Conservation (phyloP, 2,888 invertebrate genomes). For the Sisyra terminalis region DNA sequence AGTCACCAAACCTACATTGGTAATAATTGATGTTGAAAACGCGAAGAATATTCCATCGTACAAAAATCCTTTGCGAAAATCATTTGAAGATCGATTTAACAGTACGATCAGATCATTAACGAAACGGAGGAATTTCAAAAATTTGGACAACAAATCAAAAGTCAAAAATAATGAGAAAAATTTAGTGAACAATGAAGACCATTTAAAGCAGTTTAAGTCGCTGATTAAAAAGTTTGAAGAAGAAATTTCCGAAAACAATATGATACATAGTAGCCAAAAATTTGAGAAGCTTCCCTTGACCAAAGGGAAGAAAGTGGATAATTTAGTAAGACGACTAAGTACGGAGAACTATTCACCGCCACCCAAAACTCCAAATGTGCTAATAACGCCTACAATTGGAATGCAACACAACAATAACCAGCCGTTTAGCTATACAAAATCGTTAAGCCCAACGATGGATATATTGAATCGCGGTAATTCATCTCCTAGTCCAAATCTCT, state of each 20-base stretch:
- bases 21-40: constrained; percentile 26
- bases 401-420: constrained; percentile 54
- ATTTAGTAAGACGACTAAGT: constrained; percentile 57
- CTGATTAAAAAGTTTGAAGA: constrained; percentile 9
- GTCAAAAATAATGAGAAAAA: constrained; percentile 1
- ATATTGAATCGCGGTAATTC: not conserved
- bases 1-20: constrained; percentile 16
- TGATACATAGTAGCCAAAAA: constrained; percentile 58
- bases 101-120: constrained; percentile 4
- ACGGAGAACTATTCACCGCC: constrained; percentile 54
- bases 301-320: constrained; percentile 56
- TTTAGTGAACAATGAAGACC: constrained; percentile 16
- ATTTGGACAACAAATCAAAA: constrained; percentile 19
- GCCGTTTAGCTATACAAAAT: constrained; percentile 65
- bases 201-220: not conserved
- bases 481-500: constrained; percentile 1
- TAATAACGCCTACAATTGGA: constrained; percentile 40
- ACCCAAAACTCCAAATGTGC: constrained; percentile 33
- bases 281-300: constrained; percentile 50
- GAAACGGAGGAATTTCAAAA: constrained; percentile 18
- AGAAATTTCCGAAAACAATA: constrained; percentile 27
- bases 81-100: constrained; percentile 8
- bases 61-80: constrained; percentile 10
- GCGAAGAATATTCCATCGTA: constrained; percentile 24
- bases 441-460: not conserved